Conservation (phyloP, 2,113 vertebrate genomes). For the Xyliphius kryptos region DNA sequence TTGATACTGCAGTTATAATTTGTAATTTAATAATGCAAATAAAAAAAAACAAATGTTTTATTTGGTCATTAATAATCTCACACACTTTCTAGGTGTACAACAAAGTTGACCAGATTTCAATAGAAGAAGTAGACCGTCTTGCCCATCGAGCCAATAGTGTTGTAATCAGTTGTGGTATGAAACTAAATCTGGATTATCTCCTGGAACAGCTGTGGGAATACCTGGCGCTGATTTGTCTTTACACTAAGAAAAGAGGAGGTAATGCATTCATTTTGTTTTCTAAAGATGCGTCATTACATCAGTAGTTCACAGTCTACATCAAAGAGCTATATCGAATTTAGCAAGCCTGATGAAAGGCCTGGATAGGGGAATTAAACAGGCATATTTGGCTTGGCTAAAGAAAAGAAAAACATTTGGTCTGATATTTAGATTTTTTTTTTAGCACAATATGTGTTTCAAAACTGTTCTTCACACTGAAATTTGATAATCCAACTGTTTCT, state of each 20-base stretch:
- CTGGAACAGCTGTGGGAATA: conserved; percentile 94
- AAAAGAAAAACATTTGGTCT: no score
- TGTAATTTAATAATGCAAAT: no score
- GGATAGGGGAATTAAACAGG: no score
- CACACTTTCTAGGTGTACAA: conserved; percentile 82
- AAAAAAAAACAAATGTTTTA: no score
- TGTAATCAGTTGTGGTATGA: conserved; percentile 98
- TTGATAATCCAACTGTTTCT: background rate
- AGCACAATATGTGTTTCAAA: no score
- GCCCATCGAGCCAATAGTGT: conserved; percentile 83
- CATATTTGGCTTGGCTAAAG: no score
- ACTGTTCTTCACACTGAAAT: no score
- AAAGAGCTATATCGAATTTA: no score
- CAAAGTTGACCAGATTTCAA: conserved; percentile 97
- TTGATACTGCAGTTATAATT: no score
- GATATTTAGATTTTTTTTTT: no score
- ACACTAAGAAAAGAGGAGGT: conserved; percentile 98
- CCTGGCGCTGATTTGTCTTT: conserved; percentile 92
- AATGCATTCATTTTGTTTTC: background rate
- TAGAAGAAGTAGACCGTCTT: conserved; percentile 92
- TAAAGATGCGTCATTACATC: background rate
- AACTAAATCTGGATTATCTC: conserved; percentile 91
- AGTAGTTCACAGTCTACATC: no score
- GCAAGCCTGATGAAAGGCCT: no score
- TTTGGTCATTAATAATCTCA: background rate